Base-by-base conservation (phyloP, 2,113 vertebrate species). In the Apistogramma diplotaenia region DNA sequence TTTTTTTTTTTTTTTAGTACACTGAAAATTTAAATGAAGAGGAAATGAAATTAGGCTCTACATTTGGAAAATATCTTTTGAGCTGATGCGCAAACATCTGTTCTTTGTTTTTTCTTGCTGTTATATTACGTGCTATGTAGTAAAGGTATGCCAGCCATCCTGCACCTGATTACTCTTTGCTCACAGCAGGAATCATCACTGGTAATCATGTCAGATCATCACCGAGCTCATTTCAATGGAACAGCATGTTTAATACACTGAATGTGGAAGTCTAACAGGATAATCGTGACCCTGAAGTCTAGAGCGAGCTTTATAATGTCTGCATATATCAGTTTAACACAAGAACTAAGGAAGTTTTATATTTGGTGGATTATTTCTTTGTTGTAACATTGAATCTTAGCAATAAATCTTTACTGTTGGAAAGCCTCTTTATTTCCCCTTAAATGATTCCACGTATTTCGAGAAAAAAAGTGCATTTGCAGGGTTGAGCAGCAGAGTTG, bases 161-260 rank as follows among this genome's bases (percentile, higher is more conserved):
- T 55, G 55, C 49, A 53, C 46, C 55, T 86, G 71, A 85, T 90
- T 84, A 71, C 79, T 77, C 33, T 72, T 86, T 75, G 59, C 59
- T 85, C 82, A 79, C 71, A 79, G 83, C 85, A 75, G 70, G 67
- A 81, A 67, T 40, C 43, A 60, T 53, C 40, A 15, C 46, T 65
- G 23, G 23, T 87, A 85, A 82, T 89, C 78, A 84, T 80, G 12
- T 58, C 54, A 19, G 23, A 86, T 76, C 40, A 83, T 75, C 59
- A 81, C 35, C 15, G 58, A 76, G 60, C 55, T 87, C 9, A 73
- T 86, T 79, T 78, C 57, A 74, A 78, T 83, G 46, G 74, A 67
- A 81, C 33, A 12, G 7, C 31, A 31, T 59, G 23, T 70, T 62
- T 40, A 54, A 55, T 16, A 15, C 62, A 46, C 19, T 62, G 46